Evolutionary conservation across 2,113 vertebrate genomes (phyloP).

Genomic region (Ictidomys tridecemlineatus): DNA sequence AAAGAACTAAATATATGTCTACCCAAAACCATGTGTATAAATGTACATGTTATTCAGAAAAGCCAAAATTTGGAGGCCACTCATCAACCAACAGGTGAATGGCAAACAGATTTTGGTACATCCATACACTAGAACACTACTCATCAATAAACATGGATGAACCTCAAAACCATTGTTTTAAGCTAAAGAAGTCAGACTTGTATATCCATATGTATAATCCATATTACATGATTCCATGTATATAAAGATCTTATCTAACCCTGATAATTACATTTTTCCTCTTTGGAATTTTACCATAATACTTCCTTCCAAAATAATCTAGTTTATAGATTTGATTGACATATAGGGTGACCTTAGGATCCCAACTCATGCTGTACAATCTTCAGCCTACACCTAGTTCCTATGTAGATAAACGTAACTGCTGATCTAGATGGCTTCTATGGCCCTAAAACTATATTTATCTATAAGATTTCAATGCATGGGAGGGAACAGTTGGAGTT

Average conservation of each 20-base stretch:
- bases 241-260: background rate
- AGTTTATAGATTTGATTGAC: background rate
- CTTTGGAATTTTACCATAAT: background rate
- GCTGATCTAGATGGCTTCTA: background rate
- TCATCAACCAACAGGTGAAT: background rate
- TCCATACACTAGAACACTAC: background rate
- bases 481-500: background rate
- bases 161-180: background rate
- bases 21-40: background rate
- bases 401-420: background rate
- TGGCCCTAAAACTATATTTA: background rate
- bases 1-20: background rate
- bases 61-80: background rate
- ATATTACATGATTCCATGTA: background rate
- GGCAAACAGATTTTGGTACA: background rate
- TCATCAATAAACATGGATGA: background rate
- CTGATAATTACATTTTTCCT: background rate
- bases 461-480: background rate
- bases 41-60: constrained; percentile 21
- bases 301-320: background rate
- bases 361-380: background rate
- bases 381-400: background rate
- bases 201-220: background rate
- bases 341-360: background rate
- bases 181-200: background rate